Percentiles rank a stretch among this genome's conserved stretches.
Evolutionary conservation across 1,140 invertebrate species (phyloP).

Genomic region (Anoplolepis gracilipes): DNA sequence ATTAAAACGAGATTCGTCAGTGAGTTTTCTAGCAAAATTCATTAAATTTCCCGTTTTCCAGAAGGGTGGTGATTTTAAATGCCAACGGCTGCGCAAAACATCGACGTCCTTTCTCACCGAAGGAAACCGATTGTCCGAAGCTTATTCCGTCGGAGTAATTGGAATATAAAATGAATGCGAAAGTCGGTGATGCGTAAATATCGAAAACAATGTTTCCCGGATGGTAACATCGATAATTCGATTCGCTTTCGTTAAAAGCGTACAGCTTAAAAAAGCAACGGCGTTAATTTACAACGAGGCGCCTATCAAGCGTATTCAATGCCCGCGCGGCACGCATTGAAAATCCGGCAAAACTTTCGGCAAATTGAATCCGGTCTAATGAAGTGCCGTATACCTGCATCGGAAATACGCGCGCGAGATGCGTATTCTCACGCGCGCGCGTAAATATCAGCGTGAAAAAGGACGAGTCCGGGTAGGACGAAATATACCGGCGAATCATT

Average conservation of each 20-base stretch:
- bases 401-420: conserved; percentile 1
- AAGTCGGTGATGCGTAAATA: conserved; percentile 53
- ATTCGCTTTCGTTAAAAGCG: conserved; percentile 59
- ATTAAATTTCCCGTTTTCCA: neutral
- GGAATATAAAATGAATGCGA: conserved; percentile 49
- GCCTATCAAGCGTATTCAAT: conserved; percentile 50
- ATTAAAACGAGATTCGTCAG: neutral
- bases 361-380: conserved; percentile 64
- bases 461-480: neutral
- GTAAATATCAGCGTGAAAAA: conserved; percentile 54
- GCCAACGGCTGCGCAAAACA: conserved; percentile 1
- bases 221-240: conserved; percentile 55
- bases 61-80: conserved; percentile 32
- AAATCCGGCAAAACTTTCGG: conserved; percentile 56
- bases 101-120: neutral
- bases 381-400: conserved; percentile 45
- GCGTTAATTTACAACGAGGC: conserved; percentile 39
- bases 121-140: conserved; percentile 24
- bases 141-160: conserved; percentile 53
- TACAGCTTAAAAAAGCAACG: conserved; percentile 49
- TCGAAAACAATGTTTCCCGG: conserved; percentile 40
- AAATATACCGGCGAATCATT: conserved; percentile 58
- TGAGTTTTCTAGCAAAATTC: neutral
- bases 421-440: neutral
- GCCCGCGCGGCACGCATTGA: conserved; percentile 40